phyloP scores from a whole-genome alignment of 2,888 invertebrate species.

The Ypsolopha sequella region DNA sequence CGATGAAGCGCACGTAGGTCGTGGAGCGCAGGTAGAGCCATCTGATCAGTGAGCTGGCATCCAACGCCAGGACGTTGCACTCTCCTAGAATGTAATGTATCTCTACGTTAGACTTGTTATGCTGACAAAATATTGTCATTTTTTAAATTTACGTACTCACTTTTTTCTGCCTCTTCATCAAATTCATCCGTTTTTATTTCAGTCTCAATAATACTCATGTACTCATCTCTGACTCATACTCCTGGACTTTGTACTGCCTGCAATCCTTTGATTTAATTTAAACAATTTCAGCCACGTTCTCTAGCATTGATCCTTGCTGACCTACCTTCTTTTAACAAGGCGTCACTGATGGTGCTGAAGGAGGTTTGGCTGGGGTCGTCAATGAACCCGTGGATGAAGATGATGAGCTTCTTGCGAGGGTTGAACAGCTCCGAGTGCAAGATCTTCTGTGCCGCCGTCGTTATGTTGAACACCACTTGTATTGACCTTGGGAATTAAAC shows the following conservation, averaged over 20 bases:
- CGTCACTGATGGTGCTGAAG: slow-evolving; percentile 27
- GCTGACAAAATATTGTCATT: too few species aligned
- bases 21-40: slow-evolving; percentile 49
- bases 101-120: neutral
- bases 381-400: slow-evolving; percentile 53
- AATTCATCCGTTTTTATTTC: too few species aligned
- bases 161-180: too few species aligned
- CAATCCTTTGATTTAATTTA: too few species aligned
- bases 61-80: slow-evolving; percentile 44
- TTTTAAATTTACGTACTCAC: too few species aligned
- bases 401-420: slow-evolving; percentile 23
- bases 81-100: slow-evolving; percentile 26
- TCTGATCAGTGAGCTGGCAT: slow-evolving; percentile 47
- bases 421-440: slow-evolving; percentile 19
- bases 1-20: slow-evolving; percentile 51
- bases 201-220: too few species aligned
- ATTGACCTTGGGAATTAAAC: slow-evolving; percentile 14
- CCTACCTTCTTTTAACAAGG: slow-evolving; percentile 19
- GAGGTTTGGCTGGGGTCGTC: slow-evolving; percentile 36
- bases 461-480: slow-evolving; percentile 28
- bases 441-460: slow-evolving; percentile 21
- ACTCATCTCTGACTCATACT: too few species aligned
- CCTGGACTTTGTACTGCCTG: too few species aligned
- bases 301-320: too few species aligned
- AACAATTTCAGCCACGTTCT: too few species aligned